A percentile compares a stretch with the other conserved stretches of the same genome.
phyloP scores from a whole-genome alignment of 2,113 vertebrate species.

The Microtus pennsylvanicus region DNA sequence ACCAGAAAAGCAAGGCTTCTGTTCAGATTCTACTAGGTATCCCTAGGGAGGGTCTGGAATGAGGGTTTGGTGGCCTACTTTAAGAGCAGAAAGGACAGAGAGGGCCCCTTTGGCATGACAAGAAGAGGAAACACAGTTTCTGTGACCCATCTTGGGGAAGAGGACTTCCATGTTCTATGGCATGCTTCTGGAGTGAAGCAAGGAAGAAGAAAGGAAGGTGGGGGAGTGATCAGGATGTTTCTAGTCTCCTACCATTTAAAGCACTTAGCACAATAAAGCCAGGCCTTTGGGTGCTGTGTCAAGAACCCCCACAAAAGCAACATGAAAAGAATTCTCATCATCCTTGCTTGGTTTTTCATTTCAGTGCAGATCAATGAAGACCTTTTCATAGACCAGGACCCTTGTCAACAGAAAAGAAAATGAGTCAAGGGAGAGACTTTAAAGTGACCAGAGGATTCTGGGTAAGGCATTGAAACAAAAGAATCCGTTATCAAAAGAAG shows the following conservation, averaged over 20 bases:
- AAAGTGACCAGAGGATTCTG: not conserved
- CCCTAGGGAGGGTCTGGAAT: not conserved
- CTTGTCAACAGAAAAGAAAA: not conserved
- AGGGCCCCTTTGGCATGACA: not conserved
- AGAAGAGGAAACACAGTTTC: not conserved
- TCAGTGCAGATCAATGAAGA: not conserved
- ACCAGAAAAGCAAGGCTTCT: not conserved
- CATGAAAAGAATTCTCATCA: not conserved
- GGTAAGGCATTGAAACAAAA: not conserved
- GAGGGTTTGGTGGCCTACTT: not conserved
- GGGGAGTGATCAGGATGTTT: not conserved
- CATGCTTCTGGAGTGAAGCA: not conserved
- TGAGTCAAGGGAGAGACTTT: not conserved
- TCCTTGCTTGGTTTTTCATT: not conserved
- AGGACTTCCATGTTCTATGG: not conserved
- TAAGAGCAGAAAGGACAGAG: not conserved
- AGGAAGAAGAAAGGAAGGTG: not conserved
- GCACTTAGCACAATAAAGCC: not conserved
- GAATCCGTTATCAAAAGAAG: not conserved
- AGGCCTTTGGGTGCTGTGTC: not conserved
- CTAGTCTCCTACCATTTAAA: not conserved
- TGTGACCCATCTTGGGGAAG: not conserved
- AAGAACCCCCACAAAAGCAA: not conserved
- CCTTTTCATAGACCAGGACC: not conserved
- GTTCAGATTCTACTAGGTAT: not conserved